These are phyloP conservation scores for Hypsopygia costalis DNA, from an alignment of 2,888 invertebrate genomes.

Conservation along the genomic window DNA sequence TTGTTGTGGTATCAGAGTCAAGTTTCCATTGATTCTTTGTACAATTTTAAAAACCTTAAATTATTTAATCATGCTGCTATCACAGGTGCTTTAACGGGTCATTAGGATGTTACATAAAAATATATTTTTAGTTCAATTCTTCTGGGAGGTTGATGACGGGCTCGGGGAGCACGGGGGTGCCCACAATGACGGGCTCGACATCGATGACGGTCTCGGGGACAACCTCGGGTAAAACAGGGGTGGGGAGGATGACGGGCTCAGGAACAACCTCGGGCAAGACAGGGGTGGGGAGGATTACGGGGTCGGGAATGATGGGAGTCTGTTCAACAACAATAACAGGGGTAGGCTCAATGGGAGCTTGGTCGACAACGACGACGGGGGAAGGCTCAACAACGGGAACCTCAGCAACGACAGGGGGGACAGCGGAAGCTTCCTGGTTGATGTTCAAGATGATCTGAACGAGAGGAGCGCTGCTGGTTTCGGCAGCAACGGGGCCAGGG, in stretches of 20 bases:
- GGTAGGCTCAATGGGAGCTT: no score
- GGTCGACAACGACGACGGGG: slow-evolving; percentile 18
- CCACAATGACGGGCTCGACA: slow-evolving; percentile 21
- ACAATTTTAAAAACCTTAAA: no score
- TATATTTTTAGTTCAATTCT: slow-evolving; percentile 31
- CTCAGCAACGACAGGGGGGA: not conserved
- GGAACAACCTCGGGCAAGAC: slow-evolving; percentile 15
- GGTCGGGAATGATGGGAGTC: slow-evolving; percentile 13
- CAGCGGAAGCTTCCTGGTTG: slow-evolving; percentile 19
- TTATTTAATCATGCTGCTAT: no score
- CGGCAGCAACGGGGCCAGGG: slow-evolving; percentile 16
- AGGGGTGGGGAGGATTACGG: slow-evolving; percentile 13
- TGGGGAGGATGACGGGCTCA: slow-evolving; percentile 17
- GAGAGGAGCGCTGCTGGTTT: slow-evolving; percentile 22
- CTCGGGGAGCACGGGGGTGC: slow-evolving; percentile 31
- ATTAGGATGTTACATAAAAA: not conserved
- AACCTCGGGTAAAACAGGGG: slow-evolving; percentile 14
- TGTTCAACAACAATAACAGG: slow-evolving; percentile 10
- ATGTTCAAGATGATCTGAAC: slow-evolving; percentile 40
- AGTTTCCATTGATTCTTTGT: no score
- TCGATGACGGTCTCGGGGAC: slow-evolving; percentile 13
- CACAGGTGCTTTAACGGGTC: not conserved
- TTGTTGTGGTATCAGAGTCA: no score
- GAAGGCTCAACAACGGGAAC: slow-evolving; percentile 5
- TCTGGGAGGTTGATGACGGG: slow-evolving; percentile 40